Conservation (phyloP, 2,797 vertebrate species). For the Falco concolor region DNA sequence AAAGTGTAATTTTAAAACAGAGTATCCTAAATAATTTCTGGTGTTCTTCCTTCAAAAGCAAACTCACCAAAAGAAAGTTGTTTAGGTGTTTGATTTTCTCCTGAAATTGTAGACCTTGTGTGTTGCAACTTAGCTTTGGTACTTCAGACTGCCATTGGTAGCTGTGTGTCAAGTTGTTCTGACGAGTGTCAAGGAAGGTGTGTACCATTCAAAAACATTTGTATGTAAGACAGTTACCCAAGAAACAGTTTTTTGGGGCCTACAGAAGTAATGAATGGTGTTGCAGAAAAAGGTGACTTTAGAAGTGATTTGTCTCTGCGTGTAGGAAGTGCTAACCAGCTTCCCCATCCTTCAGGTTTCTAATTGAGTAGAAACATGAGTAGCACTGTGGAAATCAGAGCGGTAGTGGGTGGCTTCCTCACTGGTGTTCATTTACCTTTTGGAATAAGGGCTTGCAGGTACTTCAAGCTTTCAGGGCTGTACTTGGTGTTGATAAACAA, state of each 20-base stretch:
- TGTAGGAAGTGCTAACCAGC: neutral
- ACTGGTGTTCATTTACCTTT: neutral
- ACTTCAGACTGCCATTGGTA: neutral
- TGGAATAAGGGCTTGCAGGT: neutral
- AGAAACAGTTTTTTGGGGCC: neutral
- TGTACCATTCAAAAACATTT: fast-evolving
- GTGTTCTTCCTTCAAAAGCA: neutral
- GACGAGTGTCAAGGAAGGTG: neutral
- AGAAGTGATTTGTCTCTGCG: neutral
- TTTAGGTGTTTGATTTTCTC: neutral
- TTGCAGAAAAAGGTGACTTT: neutral
- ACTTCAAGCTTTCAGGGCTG: neutral
- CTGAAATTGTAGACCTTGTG: neutral
- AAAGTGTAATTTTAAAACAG: neutral
- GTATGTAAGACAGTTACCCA: neutral
- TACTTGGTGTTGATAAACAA: neutral
- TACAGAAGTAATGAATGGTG: neutral
- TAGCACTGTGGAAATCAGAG: neutral
- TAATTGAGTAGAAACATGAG: neutral
- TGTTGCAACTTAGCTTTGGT: neutral
- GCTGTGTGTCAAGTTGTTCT: neutral
- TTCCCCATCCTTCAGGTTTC: neutral
- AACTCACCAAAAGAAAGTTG: neutral
- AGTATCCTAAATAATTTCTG: neutral
- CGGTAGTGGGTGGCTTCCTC: neutral